Percentiles rank a stretch among this genome's conserved stretches.
These are phyloP conservation scores for Euthynnus affinis DNA, from an alignment of 2,797 vertebrate species.

Conservation along the genomic window DNA sequence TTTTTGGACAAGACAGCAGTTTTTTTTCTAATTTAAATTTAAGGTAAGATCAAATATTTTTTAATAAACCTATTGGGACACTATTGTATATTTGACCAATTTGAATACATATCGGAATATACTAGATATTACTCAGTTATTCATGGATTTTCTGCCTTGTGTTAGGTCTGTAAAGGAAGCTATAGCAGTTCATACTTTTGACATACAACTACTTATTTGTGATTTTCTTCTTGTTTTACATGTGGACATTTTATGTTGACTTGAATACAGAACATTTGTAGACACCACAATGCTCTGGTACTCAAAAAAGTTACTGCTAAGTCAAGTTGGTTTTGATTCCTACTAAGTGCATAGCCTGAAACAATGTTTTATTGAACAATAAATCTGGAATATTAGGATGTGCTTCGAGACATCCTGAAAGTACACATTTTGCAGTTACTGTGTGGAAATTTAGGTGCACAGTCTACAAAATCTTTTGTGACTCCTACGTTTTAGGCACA, in stretches of 20 bases:
- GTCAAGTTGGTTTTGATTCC: not conserved
- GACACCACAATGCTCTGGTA: not conserved
- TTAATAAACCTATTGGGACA: not conserved
- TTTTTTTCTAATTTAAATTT: conserved; percentile 70
- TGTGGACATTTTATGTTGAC: not conserved
- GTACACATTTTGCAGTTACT: not conserved
- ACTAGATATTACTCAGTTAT: not conserved
- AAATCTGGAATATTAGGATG: not conserved
- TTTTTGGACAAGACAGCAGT: conserved; percentile 78
- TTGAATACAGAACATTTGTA: not conserved
- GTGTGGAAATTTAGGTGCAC: not conserved
- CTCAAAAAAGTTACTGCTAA: not conserved
- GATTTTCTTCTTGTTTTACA: not conserved
- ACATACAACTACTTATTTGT: not conserved
- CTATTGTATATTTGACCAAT: not conserved
- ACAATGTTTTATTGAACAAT: not conserved
- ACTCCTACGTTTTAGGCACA: conserved; percentile 31
- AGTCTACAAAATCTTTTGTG: not conserved
- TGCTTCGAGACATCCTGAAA: not conserved
- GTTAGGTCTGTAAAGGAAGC: conserved; percentile 2
- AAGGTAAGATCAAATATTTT: conserved; percentile 73
- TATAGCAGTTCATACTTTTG: not conserved
- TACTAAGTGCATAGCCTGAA: not conserved
- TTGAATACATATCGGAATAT: not conserved
- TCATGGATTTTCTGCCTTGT: not conserved